Evolutionary conservation across 2,113 vertebrate genomes (phyloP).

Genomic region (Dipodomys merriami): DNA sequence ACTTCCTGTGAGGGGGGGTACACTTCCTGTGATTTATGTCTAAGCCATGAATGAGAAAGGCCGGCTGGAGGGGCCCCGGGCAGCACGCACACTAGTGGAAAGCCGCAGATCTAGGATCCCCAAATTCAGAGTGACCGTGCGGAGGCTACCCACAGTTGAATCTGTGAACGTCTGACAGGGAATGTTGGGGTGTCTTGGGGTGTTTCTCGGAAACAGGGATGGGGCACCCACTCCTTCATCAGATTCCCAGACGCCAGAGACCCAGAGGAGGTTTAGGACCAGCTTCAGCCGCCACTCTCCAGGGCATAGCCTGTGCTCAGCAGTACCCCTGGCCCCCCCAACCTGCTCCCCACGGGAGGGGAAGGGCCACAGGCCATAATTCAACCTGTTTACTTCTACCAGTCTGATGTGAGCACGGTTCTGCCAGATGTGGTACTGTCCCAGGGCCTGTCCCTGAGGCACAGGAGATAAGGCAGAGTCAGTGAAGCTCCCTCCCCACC

Average conservation of each 20-base stretch:
- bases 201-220: fast-evolving
- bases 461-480: neutral
- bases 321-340: neutral
- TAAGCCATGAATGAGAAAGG: neutral
- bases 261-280: neutral
- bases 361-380: neutral
- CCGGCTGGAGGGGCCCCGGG: fast-evolving
- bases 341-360: no score
- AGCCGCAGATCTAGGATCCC: neutral
- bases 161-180: neutral
- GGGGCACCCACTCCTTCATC: no score
- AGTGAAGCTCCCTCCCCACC: neutral
- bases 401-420: fast-evolving
- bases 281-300: neutral
- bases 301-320: fast-evolving
- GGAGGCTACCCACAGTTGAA: fast-evolving
- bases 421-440: fast-evolving
- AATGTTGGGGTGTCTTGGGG: fast-evolving
- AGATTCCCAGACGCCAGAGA: neutral
- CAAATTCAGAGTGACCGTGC: neutral
- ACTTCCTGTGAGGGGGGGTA: neutral
- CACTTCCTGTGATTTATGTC: neutral
- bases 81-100: fast-evolving
- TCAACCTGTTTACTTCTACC: neutral
- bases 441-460: neutral